Evolutionary conservation across 2,797 vertebrate genomes (phyloP).

Genomic region (Anniella stebbinsi): DNA sequence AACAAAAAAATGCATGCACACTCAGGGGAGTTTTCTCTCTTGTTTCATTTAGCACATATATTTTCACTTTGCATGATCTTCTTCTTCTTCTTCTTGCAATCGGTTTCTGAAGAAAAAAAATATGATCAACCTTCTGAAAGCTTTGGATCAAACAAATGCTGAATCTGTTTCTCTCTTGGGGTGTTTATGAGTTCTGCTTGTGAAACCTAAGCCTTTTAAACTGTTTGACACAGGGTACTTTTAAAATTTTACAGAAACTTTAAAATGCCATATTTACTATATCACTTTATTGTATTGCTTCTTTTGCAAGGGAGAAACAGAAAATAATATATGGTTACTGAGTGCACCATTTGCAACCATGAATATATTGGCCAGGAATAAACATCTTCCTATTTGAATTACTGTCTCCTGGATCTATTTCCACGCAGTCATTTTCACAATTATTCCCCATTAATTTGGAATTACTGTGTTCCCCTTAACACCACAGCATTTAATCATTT

Average conservation of each 20-base stretch:
- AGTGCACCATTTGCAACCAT: neutral
- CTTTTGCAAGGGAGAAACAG: neutral
- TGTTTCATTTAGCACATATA: neutral
- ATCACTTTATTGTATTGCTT: neutral
- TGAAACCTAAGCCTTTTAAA: neutral
- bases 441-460: conserved; percentile 13
- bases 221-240: neutral
- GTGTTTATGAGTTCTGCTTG: neutral
- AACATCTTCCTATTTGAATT: neutral
- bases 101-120: neutral
- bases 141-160: neutral
- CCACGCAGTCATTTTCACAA: neutral
- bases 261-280: neutral
- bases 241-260: neutral
- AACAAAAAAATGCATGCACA: neutral
- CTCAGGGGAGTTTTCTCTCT: neutral
- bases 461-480: conserved; percentile 10
- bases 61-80: neutral
- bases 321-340: neutral
- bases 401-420: neutral
- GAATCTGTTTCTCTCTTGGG: neutral
- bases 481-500: conserved; percentile 17
- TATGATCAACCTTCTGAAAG: neutral
- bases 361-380: neutral
- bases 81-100: neutral